Evolutionary conservation across 1,140 invertebrate species (phyloP).

Genomic region (Heliconius hewitsoni): DNA sequence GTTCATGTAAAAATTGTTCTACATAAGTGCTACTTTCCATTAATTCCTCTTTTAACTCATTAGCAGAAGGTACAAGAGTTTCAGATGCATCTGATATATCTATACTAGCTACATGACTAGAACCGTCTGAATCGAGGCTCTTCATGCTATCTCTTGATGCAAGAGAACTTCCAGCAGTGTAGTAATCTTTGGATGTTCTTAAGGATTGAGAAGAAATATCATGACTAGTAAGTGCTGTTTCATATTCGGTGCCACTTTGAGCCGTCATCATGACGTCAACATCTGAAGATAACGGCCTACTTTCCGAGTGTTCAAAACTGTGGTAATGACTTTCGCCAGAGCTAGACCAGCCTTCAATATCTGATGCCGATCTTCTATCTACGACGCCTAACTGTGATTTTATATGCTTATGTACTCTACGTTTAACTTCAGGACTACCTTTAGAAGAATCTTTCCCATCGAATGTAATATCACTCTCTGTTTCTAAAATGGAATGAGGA

Average conservation of each 20-base stretch:
- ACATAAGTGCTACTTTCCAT: conserved; percentile 79
- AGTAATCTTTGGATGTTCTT: conserved; percentile 89
- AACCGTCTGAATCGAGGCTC: conserved; percentile 93
- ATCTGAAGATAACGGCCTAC: conserved; percentile 93
- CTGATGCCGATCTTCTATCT: conserved; percentile 85
- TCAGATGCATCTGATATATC: conserved; percentile 95
- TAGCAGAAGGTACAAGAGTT: conserved; percentile 91
- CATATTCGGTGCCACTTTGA: conserved; percentile 91
- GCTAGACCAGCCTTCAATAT: conserved; percentile 90
- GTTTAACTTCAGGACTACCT: conserved; percentile 76
- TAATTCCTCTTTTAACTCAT: conserved; percentile 82
- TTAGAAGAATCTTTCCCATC: conserved; percentile 76
- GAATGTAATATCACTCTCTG: conserved; percentile 74
- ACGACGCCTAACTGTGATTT: conserved; percentile 78
- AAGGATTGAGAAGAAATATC: conserved; percentile 87
- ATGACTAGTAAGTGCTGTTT: conserved; percentile 91
- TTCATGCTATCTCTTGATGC: conserved; percentile 94
- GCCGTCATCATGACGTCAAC: conserved; percentile 87
- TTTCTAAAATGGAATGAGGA: conserved; percentile 79
- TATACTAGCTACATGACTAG: conserved; percentile 92
- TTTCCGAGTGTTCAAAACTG: conserved; percentile 91
- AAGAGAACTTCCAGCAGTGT: conserved; percentile 90
- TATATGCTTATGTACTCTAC: conserved; percentile 80
- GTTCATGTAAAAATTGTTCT: conserved; percentile 76
- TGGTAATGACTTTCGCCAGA: conserved; percentile 95